phyloP scores from a whole-genome alignment of 23 tunicate genomes.

The Styela plicata region DNA sequence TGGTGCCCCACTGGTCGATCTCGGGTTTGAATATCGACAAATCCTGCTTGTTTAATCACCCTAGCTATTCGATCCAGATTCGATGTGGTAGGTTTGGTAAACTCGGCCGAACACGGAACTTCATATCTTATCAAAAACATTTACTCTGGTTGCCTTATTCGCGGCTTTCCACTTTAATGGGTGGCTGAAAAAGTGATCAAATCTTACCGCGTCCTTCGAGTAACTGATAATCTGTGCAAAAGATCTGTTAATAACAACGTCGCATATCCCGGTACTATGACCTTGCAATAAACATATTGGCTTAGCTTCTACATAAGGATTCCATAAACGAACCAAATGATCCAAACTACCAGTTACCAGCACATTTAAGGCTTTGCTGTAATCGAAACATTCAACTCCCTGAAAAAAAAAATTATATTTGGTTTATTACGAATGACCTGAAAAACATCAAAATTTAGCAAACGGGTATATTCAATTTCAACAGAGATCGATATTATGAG shows the following conservation, averaged over 20 bases:
- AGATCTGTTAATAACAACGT: conserved; percentile 64
- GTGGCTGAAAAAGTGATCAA: neutral
- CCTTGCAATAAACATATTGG: conserved; percentile 83
- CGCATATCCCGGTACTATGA: conserved; percentile 93
- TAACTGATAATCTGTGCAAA: conserved; percentile 76
- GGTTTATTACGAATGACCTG: too few relatives aligned
- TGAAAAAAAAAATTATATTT: conserved; percentile 28
- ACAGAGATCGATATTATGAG: too few relatives aligned
- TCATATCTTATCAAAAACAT: neutral
- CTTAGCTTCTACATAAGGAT: conserved; percentile 89
- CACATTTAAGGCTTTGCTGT: conserved; percentile 73
- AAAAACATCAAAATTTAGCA: too few relatives aligned
- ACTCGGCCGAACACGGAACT: neutral
- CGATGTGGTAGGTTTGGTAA: too few relatives aligned
- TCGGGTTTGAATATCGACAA: too few relatives aligned
- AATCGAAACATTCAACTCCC: conserved; percentile 97
- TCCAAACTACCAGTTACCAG: conserved; percentile 94
- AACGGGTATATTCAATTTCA: too few relatives aligned
- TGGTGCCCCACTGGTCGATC: too few relatives aligned
- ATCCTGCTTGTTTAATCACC: too few relatives aligned
- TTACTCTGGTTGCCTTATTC: neutral
- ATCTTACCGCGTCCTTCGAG: conserved; percentile 84
- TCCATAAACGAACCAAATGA: conserved; percentile 90
- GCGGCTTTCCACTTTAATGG: neutral
- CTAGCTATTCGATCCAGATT: too few relatives aligned